These are phyloP conservation scores for Fregata magnificens DNA, from an alignment of 2,113 vertebrate genomes.

Conservation along the genomic window DNA sequence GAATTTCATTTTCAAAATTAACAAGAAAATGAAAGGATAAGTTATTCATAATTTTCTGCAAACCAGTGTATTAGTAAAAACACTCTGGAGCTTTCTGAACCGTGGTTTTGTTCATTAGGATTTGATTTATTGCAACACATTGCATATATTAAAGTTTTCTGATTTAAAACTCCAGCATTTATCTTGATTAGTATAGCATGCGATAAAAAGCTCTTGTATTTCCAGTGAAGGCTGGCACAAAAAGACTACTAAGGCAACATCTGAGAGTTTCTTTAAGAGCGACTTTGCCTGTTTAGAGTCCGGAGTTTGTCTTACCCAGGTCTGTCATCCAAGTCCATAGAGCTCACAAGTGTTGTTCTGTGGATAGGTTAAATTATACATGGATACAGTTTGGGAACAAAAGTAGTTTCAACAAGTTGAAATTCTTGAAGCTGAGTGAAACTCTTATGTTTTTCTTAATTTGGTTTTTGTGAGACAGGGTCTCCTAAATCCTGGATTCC, in stretches of 20 bases:
- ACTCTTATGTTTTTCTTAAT: background rate
- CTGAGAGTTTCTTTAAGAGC: background rate
- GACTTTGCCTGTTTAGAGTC: no score
- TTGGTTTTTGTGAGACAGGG: background rate
- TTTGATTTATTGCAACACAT: background rate
- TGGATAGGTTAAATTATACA: rapidly evolving
- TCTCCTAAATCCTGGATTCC: background rate
- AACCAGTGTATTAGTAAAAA: background rate
- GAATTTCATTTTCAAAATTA: background rate
- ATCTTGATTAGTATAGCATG: background rate
- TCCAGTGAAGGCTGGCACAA: background rate
- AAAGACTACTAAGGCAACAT: background rate
- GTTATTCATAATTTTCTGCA: background rate
- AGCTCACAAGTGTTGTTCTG: background rate
- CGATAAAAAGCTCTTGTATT: background rate
- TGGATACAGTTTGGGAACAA: background rate
- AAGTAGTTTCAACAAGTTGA: background rate
- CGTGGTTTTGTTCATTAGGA: background rate
- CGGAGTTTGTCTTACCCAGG: background rate
- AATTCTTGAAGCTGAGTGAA: background rate
- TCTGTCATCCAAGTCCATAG: background rate
- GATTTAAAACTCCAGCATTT: background rate
- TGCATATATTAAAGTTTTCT: background rate
- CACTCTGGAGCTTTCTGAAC: background rate
- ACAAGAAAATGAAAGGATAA: background rate